Base-by-base conservation (phyloP, 2,797 vertebrate species). In the Sandelia bainsii region DNA sequence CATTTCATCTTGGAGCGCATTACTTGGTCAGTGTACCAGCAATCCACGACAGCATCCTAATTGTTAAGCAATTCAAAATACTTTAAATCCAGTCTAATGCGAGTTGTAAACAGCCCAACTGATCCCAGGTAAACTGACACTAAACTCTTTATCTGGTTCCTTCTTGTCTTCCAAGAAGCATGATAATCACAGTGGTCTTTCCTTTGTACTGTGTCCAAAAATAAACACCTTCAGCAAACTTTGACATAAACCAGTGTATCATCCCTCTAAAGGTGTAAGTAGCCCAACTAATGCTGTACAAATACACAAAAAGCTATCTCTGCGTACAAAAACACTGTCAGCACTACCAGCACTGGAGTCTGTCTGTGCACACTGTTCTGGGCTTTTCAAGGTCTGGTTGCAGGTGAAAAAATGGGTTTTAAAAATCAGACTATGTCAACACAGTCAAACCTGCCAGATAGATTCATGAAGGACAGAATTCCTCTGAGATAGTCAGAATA, bases 181-280 rank as follows among this genome's bases (percentile, higher is more conserved):
- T 16, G 32, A 23, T 64, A 57, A 32, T 4, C 45, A 10, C 49
- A 51, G 16, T 2, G 19, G 52, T 16, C 23, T 63, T 45, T 25
- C 51, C 37, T 53, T 49, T 4, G 10, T 23, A 12, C 34, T 6
- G 11, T 3, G 0, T 62, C 59, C 48, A 34, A 0, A 54, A 46
- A 66, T 81, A 81, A 68, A 54, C 52, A 51, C 2, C 51, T 13
- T 0, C 2, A 13, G 48, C 61, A 16, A 50, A 74, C 50, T 46
- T 40, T 69, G 46, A 54, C 27, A 14, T 6, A 12, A 49, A 60
- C 13, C 17, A 3, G 4, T 9, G 25, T 29, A 8, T 76, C 45
- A 6, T 51, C 52, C 46, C 17, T 34, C 34, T 25, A 34, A 32
- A 75, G 19, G 3, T 48, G 40, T 32, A 22, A 62, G 58, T 39